phyloP scores from a whole-genome alignment of 2,113 vertebrate genomes.

The Corythornis cristatus region DNA sequence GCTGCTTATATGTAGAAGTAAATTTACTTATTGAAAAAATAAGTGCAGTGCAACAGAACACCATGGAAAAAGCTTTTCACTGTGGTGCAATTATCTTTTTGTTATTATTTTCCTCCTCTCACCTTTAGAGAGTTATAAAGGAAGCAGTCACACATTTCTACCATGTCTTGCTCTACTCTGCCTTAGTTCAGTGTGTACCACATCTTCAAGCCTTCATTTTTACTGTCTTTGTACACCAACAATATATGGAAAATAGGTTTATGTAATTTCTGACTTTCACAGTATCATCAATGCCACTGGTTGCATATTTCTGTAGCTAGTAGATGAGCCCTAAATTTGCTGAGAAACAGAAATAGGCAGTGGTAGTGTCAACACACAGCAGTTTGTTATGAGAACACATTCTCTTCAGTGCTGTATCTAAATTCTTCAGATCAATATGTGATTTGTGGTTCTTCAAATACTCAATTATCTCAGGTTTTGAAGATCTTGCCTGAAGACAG shows the following conservation, averaged over 20 bases:
- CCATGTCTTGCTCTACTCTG: background rate
- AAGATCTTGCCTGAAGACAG: conserved; percentile 60
- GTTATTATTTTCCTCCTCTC: background rate
- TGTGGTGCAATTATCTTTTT: background rate
- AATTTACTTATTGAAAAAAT: background rate
- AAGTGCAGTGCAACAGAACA: background rate
- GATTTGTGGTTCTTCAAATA: conserved; percentile 66
- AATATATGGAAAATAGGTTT: conserved; percentile 39
- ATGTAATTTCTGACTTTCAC: conserved; percentile 44
- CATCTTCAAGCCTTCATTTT: background rate
- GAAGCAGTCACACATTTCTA: background rate
- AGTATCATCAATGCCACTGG: background rate
- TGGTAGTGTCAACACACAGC: background rate
- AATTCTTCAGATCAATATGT: conserved; percentile 62
- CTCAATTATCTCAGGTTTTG: conserved; percentile 66
- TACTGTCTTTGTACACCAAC: background rate
- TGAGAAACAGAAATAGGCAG: conserved; percentile 41
- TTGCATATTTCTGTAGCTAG: conserved; percentile 1
- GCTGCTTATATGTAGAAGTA: background rate
- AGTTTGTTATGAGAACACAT: conserved; percentile 15
- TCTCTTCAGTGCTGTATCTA: conserved; percentile 17
- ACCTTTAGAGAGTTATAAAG: background rate
- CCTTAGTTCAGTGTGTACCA: background rate
- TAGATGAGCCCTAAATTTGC: conserved; percentile 49
- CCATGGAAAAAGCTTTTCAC: background rate